Evolutionary conservation across 2,888 invertebrate species (phyloP), one percentile per base, ranked within the genome.

Genomic region (Lydus trimaculatus): DNA sequence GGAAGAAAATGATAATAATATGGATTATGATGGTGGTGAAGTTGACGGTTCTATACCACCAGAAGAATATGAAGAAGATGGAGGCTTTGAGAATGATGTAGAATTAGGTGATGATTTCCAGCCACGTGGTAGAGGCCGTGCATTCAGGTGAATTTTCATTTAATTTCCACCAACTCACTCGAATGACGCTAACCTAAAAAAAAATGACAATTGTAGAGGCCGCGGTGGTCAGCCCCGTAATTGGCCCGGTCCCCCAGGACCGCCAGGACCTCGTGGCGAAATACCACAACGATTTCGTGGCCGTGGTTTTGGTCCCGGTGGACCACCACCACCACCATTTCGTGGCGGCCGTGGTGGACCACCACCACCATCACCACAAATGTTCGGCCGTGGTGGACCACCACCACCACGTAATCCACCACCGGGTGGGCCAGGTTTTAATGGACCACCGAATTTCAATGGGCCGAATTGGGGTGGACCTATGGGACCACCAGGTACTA

Each of bases 391-490:
- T 48, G 88, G 88, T 0, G 75, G 87, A 1, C 71, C 71, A n/a
- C 66, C 71, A n/a, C 66, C 73, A 68, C 67, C 78, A 72, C 84
- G 87, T 76, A 87, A 85, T 77, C 80, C 83, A 9, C 84, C 85
- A 66, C 83, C 85, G 71, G 86, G 86, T 62, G 88, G 0, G 9
- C 88, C 84, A 28, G 81, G 82, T 67, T 87, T 87, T 73, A 85
- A 87, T 67, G 88, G 88, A 11, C 89, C 88, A 5, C 89, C 90
- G 9, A 89, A 87, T 72, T 84, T 85, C 67, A 84, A 81, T 71
- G 82, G 81, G 23, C 91, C 91, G 17, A 92, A 91, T 82, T 93
- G 92, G 92, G 91, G 91, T 15, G 89, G 89, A 0, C 88, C 89
- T 0, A 87, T 87, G 7, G 89, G 89, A 0, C 89, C 88, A 0